Conservation (phyloP, 2,888 invertebrate genomes). For the Mystacides longicornis region DNA sequence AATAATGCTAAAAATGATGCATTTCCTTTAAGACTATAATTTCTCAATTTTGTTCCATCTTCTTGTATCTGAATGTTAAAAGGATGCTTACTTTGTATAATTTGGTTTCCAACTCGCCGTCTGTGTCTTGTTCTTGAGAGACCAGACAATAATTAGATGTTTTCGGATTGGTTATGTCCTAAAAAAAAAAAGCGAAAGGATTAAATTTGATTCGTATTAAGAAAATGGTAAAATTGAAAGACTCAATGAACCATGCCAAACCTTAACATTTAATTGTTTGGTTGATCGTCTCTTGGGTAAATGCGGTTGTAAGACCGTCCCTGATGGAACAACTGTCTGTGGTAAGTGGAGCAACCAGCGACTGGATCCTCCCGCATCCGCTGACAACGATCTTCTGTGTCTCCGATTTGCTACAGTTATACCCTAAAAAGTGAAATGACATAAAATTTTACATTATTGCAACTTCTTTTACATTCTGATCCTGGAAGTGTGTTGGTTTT, state of each 20-base stretch:
- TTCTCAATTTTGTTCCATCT: no score
- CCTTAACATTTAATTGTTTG: slow-evolving; percentile 71
- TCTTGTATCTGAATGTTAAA: not conserved
- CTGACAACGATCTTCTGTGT: slow-evolving; percentile 75
- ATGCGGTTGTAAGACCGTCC: slow-evolving; percentile 84
- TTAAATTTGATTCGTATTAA: not conserved
- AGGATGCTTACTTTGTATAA: slow-evolving; percentile 63
- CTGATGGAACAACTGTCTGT: slow-evolving; percentile 67
- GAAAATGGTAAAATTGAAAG: no score
- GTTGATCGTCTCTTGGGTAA: slow-evolving; percentile 76
- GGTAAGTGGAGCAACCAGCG: slow-evolving; percentile 89
- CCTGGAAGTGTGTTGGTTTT: no score
- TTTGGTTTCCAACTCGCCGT: slow-evolving; percentile 89
- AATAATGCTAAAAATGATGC: no score
- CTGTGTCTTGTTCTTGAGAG: slow-evolving; percentile 85
- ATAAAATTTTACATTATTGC: no score
- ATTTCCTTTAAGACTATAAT: no score
- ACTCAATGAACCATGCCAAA: no score
- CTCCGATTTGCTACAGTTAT: slow-evolving; percentile 63
- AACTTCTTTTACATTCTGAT: no score
- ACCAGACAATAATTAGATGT: slow-evolving; percentile 86
- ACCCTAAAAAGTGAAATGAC: slow-evolving; percentile 54
- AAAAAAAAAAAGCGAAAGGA: slow-evolving; percentile 5
- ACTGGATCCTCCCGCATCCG: slow-evolving; percentile 52
- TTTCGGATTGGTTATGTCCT: slow-evolving; percentile 59